Conservation (phyloP, 2,888 invertebrate species). For the Machimus rusticus region DNA sequence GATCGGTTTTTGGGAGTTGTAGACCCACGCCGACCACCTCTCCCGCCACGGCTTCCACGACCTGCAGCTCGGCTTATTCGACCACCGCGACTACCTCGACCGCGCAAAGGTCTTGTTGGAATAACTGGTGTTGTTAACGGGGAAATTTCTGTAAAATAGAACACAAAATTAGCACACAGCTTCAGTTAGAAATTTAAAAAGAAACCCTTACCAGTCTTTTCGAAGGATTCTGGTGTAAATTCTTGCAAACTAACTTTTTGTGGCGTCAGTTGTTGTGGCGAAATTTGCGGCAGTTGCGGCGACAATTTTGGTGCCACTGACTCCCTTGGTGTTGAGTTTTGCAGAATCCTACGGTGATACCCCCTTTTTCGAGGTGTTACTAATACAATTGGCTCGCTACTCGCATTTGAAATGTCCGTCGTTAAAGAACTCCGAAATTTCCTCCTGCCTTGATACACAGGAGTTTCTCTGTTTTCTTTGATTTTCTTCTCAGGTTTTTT, state of each 20-base stretch:
- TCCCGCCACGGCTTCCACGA: conserved; percentile 54
- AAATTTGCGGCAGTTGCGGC: neutral
- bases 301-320: neutral
- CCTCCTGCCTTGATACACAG: conserved; percentile 4
- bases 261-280: neutral
- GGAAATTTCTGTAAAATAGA: neutral
- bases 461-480: conserved; percentile 51
- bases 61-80: conserved; percentile 52
- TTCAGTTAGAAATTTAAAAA: neutral
- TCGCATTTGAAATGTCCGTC: conserved; percentile 36
- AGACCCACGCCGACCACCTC: conserved; percentile 56
- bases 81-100: conserved; percentile 57
- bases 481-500: conserved; percentile 60
- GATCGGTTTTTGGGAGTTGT: conserved; percentile 55
- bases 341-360: neutral
- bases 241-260: neutral
- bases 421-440: conserved; percentile 21
- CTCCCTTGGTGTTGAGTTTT: neutral
- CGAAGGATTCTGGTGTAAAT: neutral
- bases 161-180: neutral
- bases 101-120: conserved; percentile 57
- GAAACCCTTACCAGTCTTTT: conserved; percentile 15
- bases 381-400: neutral
- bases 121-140: conserved; percentile 33
- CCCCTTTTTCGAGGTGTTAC: conserved; percentile 1